These are phyloP conservation scores for Pygoscelis antarcticus DNA, from an alignment of 2,113 vertebrate species.

Conservation along the genomic window DNA sequence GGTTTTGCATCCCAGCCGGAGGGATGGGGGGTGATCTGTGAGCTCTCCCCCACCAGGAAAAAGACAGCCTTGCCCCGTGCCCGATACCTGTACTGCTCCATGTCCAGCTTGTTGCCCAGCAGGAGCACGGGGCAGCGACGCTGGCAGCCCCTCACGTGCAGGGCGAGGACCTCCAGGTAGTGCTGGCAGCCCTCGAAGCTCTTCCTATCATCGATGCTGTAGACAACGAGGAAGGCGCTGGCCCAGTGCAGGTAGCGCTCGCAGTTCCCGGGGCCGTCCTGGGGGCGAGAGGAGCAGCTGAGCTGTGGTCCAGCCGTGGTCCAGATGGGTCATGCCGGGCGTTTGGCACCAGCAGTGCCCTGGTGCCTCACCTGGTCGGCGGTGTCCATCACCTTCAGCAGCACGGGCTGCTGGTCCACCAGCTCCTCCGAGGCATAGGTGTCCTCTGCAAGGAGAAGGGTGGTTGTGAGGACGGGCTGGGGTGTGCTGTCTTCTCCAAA, in stretches of 20 bases:
- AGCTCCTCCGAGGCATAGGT: conserved; percentile 87
- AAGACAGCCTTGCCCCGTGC: neutral
- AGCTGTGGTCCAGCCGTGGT: neutral
- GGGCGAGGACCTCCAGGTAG: conserved; percentile 81
- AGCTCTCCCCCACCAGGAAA: neutral
- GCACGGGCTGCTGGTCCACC: conserved; percentile 87
- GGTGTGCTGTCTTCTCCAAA: neutral
- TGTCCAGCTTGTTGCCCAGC: conserved; percentile 92
- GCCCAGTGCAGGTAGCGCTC: conserved; percentile 90
- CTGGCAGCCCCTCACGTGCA: conserved; percentile 74
- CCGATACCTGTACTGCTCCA: conserved; percentile 88
- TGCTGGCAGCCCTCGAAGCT: conserved; percentile 83
- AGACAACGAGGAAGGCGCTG: conserved; percentile 85
- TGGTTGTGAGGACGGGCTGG: neutral
- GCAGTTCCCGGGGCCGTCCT: conserved; percentile 85
- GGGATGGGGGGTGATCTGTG: neutral
- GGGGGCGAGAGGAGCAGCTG: neutral
- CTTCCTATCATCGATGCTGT: conserved; percentile 82
- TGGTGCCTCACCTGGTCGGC: conserved; percentile 81
- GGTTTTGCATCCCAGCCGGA: neutral
- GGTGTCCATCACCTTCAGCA: conserved; percentile 91
- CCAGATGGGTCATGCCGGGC: accelerated
- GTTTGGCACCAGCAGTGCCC: neutral
- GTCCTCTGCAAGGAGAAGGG: conserved; percentile 82
- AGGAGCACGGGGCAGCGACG: conserved; percentile 77